phyloP scores from a whole-genome alignment of 2,888 invertebrate genomes.

The Tetrapedia diversipes region DNA sequence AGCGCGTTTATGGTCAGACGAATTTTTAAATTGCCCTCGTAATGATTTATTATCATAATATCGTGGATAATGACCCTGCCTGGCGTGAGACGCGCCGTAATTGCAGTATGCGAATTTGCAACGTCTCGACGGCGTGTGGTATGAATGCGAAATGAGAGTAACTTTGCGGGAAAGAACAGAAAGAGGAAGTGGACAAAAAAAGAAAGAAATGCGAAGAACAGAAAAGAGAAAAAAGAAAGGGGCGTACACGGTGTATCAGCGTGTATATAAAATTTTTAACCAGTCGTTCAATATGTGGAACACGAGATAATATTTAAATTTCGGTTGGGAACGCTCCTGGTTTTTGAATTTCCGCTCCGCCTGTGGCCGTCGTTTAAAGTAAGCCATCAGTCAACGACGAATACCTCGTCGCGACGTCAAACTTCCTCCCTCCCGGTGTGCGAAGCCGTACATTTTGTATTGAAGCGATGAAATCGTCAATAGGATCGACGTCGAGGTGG shows the following conservation, averaged over 20 bases:
- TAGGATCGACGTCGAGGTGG: background rate
- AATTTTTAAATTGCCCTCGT: constrained; percentile 50
- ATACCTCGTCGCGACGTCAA: background rate
- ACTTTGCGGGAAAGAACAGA: background rate
- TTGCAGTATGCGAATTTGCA: constrained; percentile 41
- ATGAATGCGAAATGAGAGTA: constrained; percentile 9
- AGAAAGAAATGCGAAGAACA: background rate
- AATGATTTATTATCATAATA: constrained; percentile 47
- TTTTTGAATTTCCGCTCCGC: constrained; percentile 17
- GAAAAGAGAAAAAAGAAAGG: no score
- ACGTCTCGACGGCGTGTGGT: background rate
- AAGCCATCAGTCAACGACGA: constrained; percentile 8
- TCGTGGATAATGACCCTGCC: constrained; percentile 34
- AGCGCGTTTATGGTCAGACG: constrained; percentile 17
- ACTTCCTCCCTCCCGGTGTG: background rate
- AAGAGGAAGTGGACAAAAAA: no score
- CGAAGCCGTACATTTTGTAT: constrained; percentile 12
- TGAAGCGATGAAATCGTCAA: constrained; percentile 1
- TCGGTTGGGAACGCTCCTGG: background rate
- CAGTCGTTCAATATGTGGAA: constrained; percentile 12
- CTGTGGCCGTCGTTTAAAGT: background rate
- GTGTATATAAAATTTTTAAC: constrained; percentile 12
- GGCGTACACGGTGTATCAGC: background rate
- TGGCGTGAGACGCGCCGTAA: constrained; percentile 25
- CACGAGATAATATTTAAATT: constrained; percentile 41